Evolutionary conservation across 2,113 vertebrate genomes (phyloP), one percentile per base, ranked within the genome.

Genomic region (Myrmecobius fasciatus): DNA sequence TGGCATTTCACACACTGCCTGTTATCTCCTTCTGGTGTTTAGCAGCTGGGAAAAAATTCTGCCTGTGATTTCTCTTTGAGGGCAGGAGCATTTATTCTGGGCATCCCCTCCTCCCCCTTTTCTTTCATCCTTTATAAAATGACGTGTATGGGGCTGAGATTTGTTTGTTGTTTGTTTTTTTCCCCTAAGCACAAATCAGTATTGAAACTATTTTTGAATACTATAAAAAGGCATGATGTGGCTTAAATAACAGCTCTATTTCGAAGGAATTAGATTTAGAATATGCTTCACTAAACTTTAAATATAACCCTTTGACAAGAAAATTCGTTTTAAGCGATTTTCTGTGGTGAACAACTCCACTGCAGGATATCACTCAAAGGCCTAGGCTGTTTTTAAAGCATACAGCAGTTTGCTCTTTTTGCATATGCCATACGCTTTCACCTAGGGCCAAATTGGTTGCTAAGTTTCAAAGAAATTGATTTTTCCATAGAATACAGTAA

Each of bases 381-480:
- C 95, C 91, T 54, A 60, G 67, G 91, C 96, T 89, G 90, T 52
- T 88, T 95, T 94, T 75, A 91, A 89, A 96, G 90, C 83, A 93
- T 96, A 90, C 60, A 95, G 49, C 89, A 67, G 88, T 53, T 53
- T 94, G 49, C 22, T 31, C 90, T 46, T 91, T 96, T 96, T 95
- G 92, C 95, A 95, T 97, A 96, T 94, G 93, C 97, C 94, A 94
- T 95, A 97, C 91, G 91, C 95, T 95, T 97, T 96, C 75, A 97
- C 95, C 60, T 93, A 94, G 96, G 91, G 96, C 92, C 2, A 95
- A 97, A 97, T 95, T 94, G 92, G 97, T 92, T 95, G 92, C 93
- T 95, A 83, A 83, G 94, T 97, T 97, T 97, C 96, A 97, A 96
- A 96, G 95, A 96, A 96, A 97, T 97, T 94, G 96, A 97, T 96